Base-by-base conservation (phyloP, 1,140 invertebrate species). In the Tetranychus urticae region DNA sequence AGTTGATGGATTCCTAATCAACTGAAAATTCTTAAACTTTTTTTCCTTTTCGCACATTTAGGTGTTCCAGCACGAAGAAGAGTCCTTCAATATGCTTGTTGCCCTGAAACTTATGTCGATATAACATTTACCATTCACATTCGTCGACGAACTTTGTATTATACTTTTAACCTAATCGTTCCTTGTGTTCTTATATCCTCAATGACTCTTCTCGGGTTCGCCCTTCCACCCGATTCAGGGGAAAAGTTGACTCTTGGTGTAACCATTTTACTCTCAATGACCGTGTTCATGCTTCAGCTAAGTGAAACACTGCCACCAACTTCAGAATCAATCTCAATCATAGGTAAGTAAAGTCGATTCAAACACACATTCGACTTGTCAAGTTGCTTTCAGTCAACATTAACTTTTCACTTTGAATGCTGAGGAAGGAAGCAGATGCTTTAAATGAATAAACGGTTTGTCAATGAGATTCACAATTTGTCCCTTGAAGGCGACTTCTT, bases 101-200 rank as follows among this genome's bases (percentile, higher is more conserved):
- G 88, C 75, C 87, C 87, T 54, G 86, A 90, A 77, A 87, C 88
- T 65, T 97, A 97, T 75, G 86, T 96, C 70, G 93, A 97, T 76
- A 87, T 97, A 66, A 97, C 90, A 66, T 98, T 97, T 78, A 86
- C 85, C 69, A 90, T 99, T 69, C 85, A 92, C 73, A 96, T 99
- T 75, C 80, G 93, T 71, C 81, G 96, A 70, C 81, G 94, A 71
- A 97, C 92, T 59, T 80, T 98, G 65, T 98, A 98, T 80, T 98
- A 98, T 80, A 96, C 96, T 77, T 97, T 98, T 81, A 98, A 99
- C 80, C 81, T 98, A 69, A 97, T 98, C 73, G 91, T 98, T 71
- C 94, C 94, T 61, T 98, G 93, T 76, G 89, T 98, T 67, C 82
- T 98, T 74, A 93, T 98, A 72, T 91, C 56, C 3, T 93, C 90